A percentile compares a stretch with the other conserved stretches of the same genome.
Evolutionary conservation across 2,888 invertebrate species (phyloP).

Genomic region (Tinea semifulvella): DNA sequence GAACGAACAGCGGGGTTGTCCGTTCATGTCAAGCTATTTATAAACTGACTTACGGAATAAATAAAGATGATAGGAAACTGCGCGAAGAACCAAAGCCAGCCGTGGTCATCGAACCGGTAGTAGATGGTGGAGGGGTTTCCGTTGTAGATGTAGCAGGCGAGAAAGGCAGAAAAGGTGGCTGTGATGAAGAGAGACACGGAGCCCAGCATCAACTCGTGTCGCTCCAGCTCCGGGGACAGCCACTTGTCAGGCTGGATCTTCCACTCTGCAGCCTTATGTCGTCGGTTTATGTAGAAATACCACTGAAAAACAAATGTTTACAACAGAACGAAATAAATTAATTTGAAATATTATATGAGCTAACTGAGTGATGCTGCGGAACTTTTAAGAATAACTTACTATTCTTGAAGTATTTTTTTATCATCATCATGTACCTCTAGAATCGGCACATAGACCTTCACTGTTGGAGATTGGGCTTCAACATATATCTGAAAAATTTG

Average conservation of each 20-base stretch:
- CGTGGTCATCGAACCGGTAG: slow-evolving; percentile 69
- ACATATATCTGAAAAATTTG: no score
- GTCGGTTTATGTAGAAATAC: slow-evolving; percentile 73
- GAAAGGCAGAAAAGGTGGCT: slow-evolving; percentile 64
- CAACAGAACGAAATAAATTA: not conserved
- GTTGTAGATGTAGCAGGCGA: slow-evolving; percentile 73
- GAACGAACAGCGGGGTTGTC: no score
- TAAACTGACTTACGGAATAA: slow-evolving; percentile 67
- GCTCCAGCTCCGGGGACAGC: slow-evolving; percentile 71
- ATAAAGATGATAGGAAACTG: slow-evolving; percentile 73
- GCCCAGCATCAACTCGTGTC: slow-evolving; percentile 74
- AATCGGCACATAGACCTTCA: no score
- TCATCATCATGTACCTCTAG: no score
- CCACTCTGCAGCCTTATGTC: slow-evolving; percentile 72
- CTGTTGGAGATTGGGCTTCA: no score
- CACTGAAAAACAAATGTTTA: slow-evolving; percentile 54
- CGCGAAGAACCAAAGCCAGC: slow-evolving; percentile 71
- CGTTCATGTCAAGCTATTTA: no score
- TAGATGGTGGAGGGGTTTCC: slow-evolving; percentile 74
- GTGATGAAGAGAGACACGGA: slow-evolving; percentile 63
- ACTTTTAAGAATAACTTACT: no score
- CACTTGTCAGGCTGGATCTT: slow-evolving; percentile 78
- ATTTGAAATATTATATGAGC: not conserved
- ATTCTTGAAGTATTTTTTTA: no score
- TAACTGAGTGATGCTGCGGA: no score